Evolutionary conservation across 2,888 invertebrate species (phyloP), one percentile per base, ranked within the genome.

Genomic region (Drosophila recens): DNA sequence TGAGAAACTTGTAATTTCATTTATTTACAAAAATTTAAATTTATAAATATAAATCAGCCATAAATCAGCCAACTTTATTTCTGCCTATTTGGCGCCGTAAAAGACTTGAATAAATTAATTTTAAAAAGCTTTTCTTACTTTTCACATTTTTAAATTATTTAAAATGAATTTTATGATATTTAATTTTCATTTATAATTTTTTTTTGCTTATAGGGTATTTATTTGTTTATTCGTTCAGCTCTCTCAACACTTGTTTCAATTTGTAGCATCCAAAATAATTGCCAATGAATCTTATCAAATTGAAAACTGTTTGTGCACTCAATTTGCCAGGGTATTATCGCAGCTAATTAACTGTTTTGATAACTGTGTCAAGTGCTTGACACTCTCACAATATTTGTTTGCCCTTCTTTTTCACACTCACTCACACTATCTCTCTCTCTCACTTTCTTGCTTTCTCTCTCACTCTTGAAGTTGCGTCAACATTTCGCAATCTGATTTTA

Each of bases 291-390:
- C 27, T 61, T 54, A 54, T 54, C 54, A 54, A 63, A 15, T 54
- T n/a, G 15, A 8, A 30, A 20, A 42, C 20, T 46, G n/a, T 40
- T 63, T 30, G 6, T 15, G 45, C 33, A 20, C 15, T 1, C 38
- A n/a, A n/a, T 34, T 54, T 54, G 11, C 6, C 13, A 13, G 15
- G n/a, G 43, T 59, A 52, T 67, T 73, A 73, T 73, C 66, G 43
- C 48, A 27, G 46, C 67, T 63, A 78, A 78, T 69, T 73, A 58
- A 49, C 61, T 51, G 45, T 0, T 30, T 27, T 63, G 68, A 78
- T 81, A 79, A 73, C 69, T 79, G 59, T 79, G 78, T 81, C 78
- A 79, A 79, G 79, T 62, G 69, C 69, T 56, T 30, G 61, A 61
- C 72, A 53, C 67, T 38, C 71, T 57, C 54, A 46, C 27, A 77